Percentiles rank a stretch among this genome's conserved stretches.
Evolutionary conservation across 2,888 invertebrate species (phyloP).

Genomic region (Tachina fera): DNA sequence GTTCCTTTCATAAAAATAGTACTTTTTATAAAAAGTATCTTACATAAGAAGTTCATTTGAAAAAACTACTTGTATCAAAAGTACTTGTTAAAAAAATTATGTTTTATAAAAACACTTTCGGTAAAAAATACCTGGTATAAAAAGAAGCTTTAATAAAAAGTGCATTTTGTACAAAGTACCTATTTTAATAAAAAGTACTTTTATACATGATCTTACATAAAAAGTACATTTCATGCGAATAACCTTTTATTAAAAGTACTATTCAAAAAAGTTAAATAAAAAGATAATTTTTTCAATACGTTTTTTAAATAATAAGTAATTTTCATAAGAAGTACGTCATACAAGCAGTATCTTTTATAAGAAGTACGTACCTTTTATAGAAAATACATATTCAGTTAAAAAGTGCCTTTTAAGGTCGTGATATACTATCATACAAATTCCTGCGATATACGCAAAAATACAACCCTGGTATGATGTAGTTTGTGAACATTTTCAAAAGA

Average conservation of each 20-base stretch:
- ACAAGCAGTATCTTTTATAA: neutral
- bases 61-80: neutral
- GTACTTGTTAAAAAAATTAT: neutral
- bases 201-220: neutral
- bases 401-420: neutral
- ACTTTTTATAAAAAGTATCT: neutral
- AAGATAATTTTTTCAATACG: neutral
- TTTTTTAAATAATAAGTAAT: neutral
- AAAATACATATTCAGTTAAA: neutral
- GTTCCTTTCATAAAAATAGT: neutral
- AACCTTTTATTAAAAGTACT: neutral
- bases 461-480: too few species aligned
- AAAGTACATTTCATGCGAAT: neutral
- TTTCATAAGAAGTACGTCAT: neutral
- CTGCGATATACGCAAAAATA: too few species aligned
- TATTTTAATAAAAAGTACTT: neutral
- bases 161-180: neutral
- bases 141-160: neutral
- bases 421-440: too few species aligned
- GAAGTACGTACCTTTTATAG: neutral
- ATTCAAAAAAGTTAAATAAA: neutral
- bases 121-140: neutral
- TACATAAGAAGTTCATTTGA: neutral
- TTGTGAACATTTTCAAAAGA: too few species aligned
- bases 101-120: too few species aligned